Conservation (phyloP, 2,797 vertebrate species). For the Rhinogobio ventralis region DNA sequence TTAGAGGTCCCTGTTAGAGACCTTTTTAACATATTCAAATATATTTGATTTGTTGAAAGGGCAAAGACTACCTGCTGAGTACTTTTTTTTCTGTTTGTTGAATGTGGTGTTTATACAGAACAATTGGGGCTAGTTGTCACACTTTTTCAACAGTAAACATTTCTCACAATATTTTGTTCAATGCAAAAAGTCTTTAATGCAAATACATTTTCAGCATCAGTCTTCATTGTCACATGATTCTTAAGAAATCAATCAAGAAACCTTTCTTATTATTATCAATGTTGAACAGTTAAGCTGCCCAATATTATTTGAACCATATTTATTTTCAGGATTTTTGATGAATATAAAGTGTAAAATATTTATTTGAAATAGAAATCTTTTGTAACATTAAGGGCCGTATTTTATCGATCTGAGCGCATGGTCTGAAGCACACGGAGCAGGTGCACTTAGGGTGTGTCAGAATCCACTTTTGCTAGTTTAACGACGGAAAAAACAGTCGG, state of each 20-base stretch:
- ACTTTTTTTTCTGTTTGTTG: not conserved
- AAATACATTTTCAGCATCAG: not conserved
- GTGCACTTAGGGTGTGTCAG: too few species aligned
- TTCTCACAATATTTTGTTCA: not conserved
- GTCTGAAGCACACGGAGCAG: too few species aligned
- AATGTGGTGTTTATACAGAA: not conserved
- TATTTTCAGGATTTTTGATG: not conserved
- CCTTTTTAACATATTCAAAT: constrained; percentile 61
- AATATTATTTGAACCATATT: too few species aligned
- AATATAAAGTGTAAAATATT: not conserved
- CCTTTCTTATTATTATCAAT: not conserved
- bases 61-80: constrained; percentile 39
- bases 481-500: too few species aligned
- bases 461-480: too few species aligned
- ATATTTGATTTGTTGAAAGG: constrained; percentile 59
- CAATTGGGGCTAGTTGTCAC: not conserved
- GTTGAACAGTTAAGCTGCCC: not conserved
- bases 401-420: too few species aligned
- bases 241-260: not conserved
- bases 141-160: not conserved
- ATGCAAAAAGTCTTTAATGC: too few species aligned
- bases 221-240: not conserved
- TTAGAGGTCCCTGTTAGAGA: constrained; percentile 48
- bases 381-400: too few species aligned
- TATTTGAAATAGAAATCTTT: not conserved